phyloP scores from a whole-genome alignment of 2,113 vertebrate genomes.

The Rhadina sibilatrix region DNA sequence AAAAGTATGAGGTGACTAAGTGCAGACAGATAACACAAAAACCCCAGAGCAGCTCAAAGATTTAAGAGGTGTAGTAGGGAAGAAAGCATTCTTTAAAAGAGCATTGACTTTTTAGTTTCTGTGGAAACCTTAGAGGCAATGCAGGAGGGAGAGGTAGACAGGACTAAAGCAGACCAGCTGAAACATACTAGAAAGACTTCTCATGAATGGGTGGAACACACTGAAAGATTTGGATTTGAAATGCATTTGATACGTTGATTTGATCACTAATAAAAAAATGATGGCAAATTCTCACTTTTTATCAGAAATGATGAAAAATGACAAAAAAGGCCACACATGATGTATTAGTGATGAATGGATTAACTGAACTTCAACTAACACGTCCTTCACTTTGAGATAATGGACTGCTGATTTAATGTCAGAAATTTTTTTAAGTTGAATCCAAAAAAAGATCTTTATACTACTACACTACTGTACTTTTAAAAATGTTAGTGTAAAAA shows the following conservation, averaged over 20 bases:
- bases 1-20: conserved; percentile 16
- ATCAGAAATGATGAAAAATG: not conserved
- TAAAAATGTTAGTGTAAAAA: not conserved
- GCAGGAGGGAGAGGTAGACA: not conserved
- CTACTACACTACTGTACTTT: not conserved
- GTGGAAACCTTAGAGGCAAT: not conserved
- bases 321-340: not conserved
- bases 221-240: not conserved
- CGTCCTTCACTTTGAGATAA: not conserved
- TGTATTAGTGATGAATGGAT: not conserved
- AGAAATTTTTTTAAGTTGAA: not conserved
- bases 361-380: not conserved
- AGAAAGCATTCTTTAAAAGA: conserved; percentile 18
- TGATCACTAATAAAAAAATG: not conserved
- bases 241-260: not conserved
- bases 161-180: not conserved
- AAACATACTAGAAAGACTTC: not conserved
- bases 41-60: not conserved
- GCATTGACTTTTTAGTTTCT: not conserved
- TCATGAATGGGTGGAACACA: not conserved
- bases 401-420: not conserved
- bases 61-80: conserved; percentile 31
- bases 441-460: not conserved
- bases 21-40: conserved; percentile 15
- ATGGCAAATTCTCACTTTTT: not conserved